Percentiles rank a stretch among this genome's conserved stretches.
These are phyloP conservation scores for Mus minutoides DNA, from an alignment of 2,797 vertebrate species.

Conservation along the genomic window DNA sequence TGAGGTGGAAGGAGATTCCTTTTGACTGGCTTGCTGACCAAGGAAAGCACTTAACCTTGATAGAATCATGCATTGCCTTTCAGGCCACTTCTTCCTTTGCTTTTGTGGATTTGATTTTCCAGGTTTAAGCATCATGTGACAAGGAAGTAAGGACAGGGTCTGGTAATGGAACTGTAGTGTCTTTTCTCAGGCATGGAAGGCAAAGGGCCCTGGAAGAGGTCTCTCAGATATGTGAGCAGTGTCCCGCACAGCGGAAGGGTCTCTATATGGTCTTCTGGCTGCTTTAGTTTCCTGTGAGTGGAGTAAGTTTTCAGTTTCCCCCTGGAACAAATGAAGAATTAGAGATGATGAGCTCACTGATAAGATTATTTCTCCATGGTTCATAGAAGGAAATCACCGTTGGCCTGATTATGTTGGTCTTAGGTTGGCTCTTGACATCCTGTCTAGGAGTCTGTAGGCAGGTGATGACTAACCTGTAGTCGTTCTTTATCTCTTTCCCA, in stretches of 20 bases:
- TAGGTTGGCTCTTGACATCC: not conserved
- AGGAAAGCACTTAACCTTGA: not conserved
- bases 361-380: not conserved
- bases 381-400: not conserved
- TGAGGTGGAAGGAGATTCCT: no score
- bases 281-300: not conserved
- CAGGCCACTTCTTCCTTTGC: not conserved
- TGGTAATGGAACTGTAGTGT: not conserved
- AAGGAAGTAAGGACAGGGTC: not conserved
- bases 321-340: slow-evolving; percentile 12
- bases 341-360: not conserved
- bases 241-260: not conserved
- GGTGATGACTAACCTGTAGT: not conserved
- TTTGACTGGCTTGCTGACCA: not conserved
- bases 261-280: not conserved
- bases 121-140: not conserved
- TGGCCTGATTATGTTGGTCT: not conserved
- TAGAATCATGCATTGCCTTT: not conserved
- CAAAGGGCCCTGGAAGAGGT: not conserved
- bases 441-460: not conserved
- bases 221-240: not conserved
- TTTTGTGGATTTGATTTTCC: not conserved
- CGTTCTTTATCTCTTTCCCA: not conserved
- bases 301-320: not conserved
- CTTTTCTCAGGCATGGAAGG: not conserved